Evolutionary conservation across 2,797 vertebrate genomes (phyloP).

Genomic region (Microctenopoma stevenorrisi): DNA sequence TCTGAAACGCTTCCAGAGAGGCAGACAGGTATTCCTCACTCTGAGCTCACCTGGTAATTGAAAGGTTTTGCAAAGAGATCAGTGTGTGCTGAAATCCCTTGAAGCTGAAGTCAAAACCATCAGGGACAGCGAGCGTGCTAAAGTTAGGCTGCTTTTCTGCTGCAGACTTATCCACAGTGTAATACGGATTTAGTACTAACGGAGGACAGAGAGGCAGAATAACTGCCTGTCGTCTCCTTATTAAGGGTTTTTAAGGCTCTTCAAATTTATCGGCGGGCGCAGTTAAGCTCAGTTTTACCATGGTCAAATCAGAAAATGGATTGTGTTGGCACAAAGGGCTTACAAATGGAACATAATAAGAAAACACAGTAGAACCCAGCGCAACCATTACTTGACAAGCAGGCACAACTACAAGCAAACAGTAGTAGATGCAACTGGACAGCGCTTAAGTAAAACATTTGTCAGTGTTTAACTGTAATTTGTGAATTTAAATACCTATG

Average conservation of each 20-base stretch:
- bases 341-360: slow-evolving; percentile 14
- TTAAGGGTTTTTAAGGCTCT: slow-evolving; percentile 46
- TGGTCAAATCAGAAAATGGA: slow-evolving; percentile 24
- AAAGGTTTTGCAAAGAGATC: slow-evolving; percentile 45
- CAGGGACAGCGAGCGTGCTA: slow-evolving; percentile 40
- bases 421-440: no score
- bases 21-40: slow-evolving; percentile 44
- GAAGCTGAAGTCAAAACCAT: slow-evolving; percentile 52
- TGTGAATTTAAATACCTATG: no score
- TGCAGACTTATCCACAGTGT: slow-evolving; percentile 43
- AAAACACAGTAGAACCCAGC: background rate
- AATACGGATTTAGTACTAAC: slow-evolving; percentile 58
- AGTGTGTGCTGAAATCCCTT: slow-evolving; percentile 39
- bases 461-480: no score
- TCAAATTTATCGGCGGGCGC: slow-evolving; percentile 24
- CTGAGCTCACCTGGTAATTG: slow-evolving; percentile 64
- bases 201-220: slow-evolving; percentile 51
- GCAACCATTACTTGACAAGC: background rate
- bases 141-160: slow-evolving; percentile 52
- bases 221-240: slow-evolving; percentile 36
- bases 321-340: slow-evolving; percentile 34
- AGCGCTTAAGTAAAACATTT: no score
- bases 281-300: slow-evolving; percentile 36
- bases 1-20: slow-evolving; percentile 38
- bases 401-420: background rate